Percentiles rank a stretch among this genome's conserved stretches.
Conservation (phyloP, 2,888 invertebrate genomes). For the Cylloceria caligata region DNA sequence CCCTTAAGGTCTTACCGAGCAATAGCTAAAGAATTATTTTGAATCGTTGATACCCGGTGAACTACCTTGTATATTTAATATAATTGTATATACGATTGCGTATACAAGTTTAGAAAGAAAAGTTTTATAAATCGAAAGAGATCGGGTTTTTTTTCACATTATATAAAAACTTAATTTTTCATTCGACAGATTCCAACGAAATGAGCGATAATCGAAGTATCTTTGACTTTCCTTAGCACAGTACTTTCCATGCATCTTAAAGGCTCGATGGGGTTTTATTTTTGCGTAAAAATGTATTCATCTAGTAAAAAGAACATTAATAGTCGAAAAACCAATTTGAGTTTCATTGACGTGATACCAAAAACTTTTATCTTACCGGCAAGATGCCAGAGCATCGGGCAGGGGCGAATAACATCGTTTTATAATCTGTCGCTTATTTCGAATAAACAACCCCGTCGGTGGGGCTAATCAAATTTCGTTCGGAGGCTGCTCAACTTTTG, state of each 20-base stretch:
- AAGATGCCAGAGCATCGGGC: background rate
- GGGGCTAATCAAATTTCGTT: conserved; percentile 77
- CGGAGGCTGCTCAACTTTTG: conserved; percentile 71
- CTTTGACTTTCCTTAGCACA: background rate
- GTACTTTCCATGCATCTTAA: background rate
- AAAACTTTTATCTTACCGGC: conserved; percentile 16
- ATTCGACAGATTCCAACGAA: too few species aligned
- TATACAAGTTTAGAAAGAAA: too few species aligned
- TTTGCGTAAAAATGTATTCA: background rate
- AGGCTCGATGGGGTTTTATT: background rate
- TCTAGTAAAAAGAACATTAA: background rate
- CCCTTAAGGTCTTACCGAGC: too few species aligned
- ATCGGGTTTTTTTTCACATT: too few species aligned
- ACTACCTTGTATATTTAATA: too few species aligned
- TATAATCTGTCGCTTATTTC: conserved; percentile 78
- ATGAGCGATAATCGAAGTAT: background rate
- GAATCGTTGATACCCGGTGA: too few species aligned
- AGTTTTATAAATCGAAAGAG: too few species aligned
- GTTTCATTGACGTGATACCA: background rate
- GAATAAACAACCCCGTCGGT: conserved; percentile 76
- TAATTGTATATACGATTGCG: too few species aligned
- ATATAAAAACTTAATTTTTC: too few species aligned
- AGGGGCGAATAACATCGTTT: conserved; percentile 71
- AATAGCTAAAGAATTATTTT: too few species aligned
- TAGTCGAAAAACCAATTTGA: conserved; percentile 11